phyloP scores from a whole-genome alignment of 2,113 vertebrate species.

The Isichthys henryi region DNA sequence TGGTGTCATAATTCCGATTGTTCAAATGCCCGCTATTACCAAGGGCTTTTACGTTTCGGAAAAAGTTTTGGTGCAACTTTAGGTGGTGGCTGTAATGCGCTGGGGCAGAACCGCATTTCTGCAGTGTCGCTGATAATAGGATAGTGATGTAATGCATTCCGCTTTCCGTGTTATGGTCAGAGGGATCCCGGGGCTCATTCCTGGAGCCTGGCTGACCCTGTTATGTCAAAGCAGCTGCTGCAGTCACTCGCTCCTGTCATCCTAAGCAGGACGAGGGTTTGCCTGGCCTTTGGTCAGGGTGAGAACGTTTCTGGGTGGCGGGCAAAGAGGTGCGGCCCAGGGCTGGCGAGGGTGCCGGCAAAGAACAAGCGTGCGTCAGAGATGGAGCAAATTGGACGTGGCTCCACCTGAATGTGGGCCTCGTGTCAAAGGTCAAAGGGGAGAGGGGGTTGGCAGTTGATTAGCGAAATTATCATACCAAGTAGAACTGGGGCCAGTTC shows the following conservation, averaged over 20 bases:
- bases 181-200: neutral
- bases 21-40: neutral
- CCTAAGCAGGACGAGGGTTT: neutral
- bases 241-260: slow-evolving; percentile 34
- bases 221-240: slow-evolving; percentile 38
- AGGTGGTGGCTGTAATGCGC: neutral
- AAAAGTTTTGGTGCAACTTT: neutral
- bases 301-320: neutral
- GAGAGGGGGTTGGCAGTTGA: neutral
- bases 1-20: neutral
- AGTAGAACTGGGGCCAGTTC: neutral
- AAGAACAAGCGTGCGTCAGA: neutral
- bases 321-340: neutral
- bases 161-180: neutral
- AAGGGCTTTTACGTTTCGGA: neutral
- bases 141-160: slow-evolving; percentile 1
- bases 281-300: neutral
- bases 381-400: neutral
- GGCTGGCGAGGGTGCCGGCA: neutral
- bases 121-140: neutral
- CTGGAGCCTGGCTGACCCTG: neutral
- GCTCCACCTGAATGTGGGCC: neutral
- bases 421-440: neutral
- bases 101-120: too few relatives aligned
- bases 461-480: neutral